Conservation (phyloP, 2,113 vertebrate genomes). For the Mormoops blainvillei region DNA sequence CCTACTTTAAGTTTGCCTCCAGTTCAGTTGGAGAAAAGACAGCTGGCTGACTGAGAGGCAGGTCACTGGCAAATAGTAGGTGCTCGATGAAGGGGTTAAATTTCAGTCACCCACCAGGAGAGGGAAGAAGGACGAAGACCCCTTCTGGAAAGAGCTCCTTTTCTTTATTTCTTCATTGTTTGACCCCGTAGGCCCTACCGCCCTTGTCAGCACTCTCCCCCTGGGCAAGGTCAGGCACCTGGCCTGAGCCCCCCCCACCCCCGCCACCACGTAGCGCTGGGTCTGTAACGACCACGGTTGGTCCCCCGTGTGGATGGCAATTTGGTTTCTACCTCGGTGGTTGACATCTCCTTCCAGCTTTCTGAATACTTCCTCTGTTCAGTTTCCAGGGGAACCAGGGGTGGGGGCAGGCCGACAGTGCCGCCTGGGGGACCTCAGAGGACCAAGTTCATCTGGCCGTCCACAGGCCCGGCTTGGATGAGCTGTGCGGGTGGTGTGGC, state of each 20-base stretch:
- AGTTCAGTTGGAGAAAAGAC: background rate
- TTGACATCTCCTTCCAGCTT: background rate
- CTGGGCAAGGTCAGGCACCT: background rate
- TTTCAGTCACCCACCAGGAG: background rate
- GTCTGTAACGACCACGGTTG: background rate
- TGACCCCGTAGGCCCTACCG: accelerated
- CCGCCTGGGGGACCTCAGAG: background rate
- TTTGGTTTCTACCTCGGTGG: background rate
- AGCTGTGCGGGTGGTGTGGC: background rate
- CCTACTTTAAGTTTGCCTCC: background rate
- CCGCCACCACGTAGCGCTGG: accelerated
- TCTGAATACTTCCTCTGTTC: background rate
- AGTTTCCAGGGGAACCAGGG: background rate
- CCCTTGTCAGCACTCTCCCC: background rate
- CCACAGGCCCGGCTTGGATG: accelerated
- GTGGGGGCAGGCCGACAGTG: background rate
- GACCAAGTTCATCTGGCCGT: background rate
- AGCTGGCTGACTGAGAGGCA: background rate
- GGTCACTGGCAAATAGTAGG: background rate
- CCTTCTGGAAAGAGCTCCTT: background rate
- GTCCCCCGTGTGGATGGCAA: background rate
- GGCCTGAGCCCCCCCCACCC: accelerated
- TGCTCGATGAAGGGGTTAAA: background rate
- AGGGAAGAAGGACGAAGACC: background rate
- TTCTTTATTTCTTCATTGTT: background rate